Evolutionary conservation across 2,113 vertebrate species (phyloP), one percentile per base, ranked within the genome.

Genomic region (Mastomys coucha): DNA sequence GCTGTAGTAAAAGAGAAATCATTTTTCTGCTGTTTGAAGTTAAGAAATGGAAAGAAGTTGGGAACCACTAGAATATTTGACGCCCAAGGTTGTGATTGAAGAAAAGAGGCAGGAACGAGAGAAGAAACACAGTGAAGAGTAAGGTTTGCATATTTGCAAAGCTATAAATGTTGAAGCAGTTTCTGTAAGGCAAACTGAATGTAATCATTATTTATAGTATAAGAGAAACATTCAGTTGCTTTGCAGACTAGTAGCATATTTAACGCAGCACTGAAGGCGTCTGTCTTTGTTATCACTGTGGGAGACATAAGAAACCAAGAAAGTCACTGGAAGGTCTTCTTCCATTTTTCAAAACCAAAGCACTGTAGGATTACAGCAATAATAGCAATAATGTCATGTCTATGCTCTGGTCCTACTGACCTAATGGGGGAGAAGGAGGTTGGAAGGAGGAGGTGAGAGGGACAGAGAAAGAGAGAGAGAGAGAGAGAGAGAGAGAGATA

Each of bases 381-480:
- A 96, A 96, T 93, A 91, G 67, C 96, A 96, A 94, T 96, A 96
- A 97, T 93, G 90, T 92, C 94, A 95, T 88, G 95, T 91, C 78
- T 96, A 67, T 97, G 95, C 94, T 97, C 49, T 97, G 95, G 94
- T 96, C 98, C 97, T 98, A 96, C 97, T 98, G 98, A 98, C 96
- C 98, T 98, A 97, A 98, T 98, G 98, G 95, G 94, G 89, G 95
- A n/a, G 91, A 90, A 76, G 91, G 69, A 84, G 87, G 22, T 28
- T 39, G 39, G 56, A 42, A 63, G 56, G 6, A 33, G 24, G 24
- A 42, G n/a, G 1, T 2, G n/a, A n/a, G 80, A 84, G 13, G 3
- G 4, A 53, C 1, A 8, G 31, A 11, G 7, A 22, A 14, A 78
- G 7, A 33, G 14, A 51, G 26, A 2, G 76, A 4, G 26, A 6